Evolutionary conservation across 1,140 invertebrate species (phyloP).

Genomic region (Whitmania pigra): DNA sequence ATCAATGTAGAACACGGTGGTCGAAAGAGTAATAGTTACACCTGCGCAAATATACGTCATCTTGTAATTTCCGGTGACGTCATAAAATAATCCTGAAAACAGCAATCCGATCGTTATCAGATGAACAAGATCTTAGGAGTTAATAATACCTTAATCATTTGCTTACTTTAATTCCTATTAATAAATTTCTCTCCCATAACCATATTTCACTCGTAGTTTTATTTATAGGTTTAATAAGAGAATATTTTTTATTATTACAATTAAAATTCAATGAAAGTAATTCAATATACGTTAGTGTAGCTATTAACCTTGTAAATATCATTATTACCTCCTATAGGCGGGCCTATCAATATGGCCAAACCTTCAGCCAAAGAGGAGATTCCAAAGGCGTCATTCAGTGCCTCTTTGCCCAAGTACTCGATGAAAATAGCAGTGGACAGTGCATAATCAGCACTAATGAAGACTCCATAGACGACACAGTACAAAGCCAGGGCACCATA

Average conservation of each 20-base stretch:
- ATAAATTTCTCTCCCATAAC: too few species aligned
- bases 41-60: conserved; percentile 2
- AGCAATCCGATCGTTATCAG: too few species aligned
- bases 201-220: not conserved
- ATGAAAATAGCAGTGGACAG: conserved; percentile 5
- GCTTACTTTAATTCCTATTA: too few species aligned
- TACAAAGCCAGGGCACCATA: not conserved
- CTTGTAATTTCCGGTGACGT: conserved; percentile 2
- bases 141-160: too few species aligned
- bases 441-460: conserved; percentile 2
- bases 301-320: not conserved
- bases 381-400: not conserved
- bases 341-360: not conserved
- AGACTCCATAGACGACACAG: not conserved
- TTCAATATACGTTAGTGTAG: not conserved
- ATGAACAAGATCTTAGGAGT: too few species aligned
- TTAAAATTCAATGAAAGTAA: too few species aligned
- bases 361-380: not conserved
- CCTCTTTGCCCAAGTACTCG: not conserved
- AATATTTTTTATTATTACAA: too few species aligned
- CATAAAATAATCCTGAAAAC: not conserved
- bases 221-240: not conserved
- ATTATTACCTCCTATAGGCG: not conserved
- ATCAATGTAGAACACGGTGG: not conserved
- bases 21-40: not conserved